Percentiles rank a stretch among this genome's conserved stretches.
Conservation (phyloP, 35 echinoderm and acorn worm genomes). For the Heliocidaris erythrogramma region DNA sequence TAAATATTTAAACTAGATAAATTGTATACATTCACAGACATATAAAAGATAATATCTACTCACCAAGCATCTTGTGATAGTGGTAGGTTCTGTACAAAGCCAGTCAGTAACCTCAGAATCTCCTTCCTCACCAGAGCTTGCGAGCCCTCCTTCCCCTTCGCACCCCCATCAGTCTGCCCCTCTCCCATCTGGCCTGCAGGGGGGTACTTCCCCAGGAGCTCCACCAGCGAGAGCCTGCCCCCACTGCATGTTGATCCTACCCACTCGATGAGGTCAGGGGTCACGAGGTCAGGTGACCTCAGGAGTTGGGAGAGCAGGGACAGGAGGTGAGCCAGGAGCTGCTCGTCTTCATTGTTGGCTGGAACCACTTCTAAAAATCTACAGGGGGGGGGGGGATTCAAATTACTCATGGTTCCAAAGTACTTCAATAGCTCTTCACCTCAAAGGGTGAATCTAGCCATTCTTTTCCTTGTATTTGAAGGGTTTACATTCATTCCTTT, state of each 20-base stretch:
- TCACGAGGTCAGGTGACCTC: conserved; percentile 40
- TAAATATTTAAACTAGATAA: no score
- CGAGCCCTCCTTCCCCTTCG: conserved; percentile 43
- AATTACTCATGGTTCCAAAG: neutral
- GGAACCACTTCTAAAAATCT: conserved; percentile 84
- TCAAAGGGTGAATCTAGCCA: neutral
- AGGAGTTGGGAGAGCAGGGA: conserved; percentile 63
- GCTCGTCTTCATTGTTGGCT: conserved; percentile 71
- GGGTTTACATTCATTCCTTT: no score
- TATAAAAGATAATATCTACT: neutral
- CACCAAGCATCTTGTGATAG: conserved; percentile 69
- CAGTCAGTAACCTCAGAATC: conserved; percentile 56
- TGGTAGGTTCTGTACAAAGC: conserved; percentile 55
- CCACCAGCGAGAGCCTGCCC: conserved; percentile 52
- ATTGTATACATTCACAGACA: no score
- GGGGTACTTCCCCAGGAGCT: conserved; percentile 62
- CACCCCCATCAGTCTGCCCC: conserved; percentile 20
- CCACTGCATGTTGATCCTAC: conserved; percentile 51
- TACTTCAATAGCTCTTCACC: neutral
- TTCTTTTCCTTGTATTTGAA: no score
- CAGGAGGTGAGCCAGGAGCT: conserved; percentile 63
- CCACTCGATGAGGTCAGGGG: conserved; percentile 64
- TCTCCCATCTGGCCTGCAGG: conserved; percentile 49
- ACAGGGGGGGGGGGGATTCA: neutral
- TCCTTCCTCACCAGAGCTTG: conserved; percentile 71